Base-by-base conservation (phyloP, 2,888 invertebrate species). In the Dicranocentrus wangi region DNA sequence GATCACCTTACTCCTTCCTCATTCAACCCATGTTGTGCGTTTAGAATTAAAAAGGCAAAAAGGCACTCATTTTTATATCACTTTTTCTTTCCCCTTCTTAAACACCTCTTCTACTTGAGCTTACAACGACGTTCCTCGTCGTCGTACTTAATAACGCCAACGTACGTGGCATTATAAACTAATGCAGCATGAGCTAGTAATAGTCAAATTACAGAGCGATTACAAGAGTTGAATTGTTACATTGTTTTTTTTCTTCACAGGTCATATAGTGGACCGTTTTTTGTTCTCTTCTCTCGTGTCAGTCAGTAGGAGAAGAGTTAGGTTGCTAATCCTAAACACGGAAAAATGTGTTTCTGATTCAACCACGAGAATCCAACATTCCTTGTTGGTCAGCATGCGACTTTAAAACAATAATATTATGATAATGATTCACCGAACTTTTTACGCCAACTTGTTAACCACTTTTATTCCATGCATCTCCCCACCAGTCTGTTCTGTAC, bases 391-490 rank as follows among this genome's bases (percentile, higher is more conserved):
- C 51, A 27, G 66, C n/a, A 21, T n/a, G 27, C 15, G 70, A 39
- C 43, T 43, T 39, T 42, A 63, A 63, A 63, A 63, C 63, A 63
- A 63, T 63, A 39, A 63, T 42, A 43, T 68, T 68, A 51, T 68
- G 68, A 68, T 68, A 68, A 68, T 68, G 51, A 68, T 27, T 47
- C 23, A 65, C 23, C 7, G 8, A 1, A 2, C n/a, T 61, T 65
- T 65, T 76, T 66, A 77, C 77, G 77, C 77, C 77, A 77, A 77
- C 66, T 60, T 75, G 73, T 75, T 66, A 76, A 60, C 66, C 75
- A 76, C 75, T 76, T 76, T 76, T 76, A 32, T 32, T 32, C 19
- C 51, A 15, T 13, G 42, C 13, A 42, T 42, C 42, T 42, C 42
- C 42, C 8, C 7, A 10, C 42, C 42, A 10, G 8, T 42, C 42